Conservation (phyloP, 2,113 vertebrate genomes). For the Rhabdomys dilectus region DNA sequence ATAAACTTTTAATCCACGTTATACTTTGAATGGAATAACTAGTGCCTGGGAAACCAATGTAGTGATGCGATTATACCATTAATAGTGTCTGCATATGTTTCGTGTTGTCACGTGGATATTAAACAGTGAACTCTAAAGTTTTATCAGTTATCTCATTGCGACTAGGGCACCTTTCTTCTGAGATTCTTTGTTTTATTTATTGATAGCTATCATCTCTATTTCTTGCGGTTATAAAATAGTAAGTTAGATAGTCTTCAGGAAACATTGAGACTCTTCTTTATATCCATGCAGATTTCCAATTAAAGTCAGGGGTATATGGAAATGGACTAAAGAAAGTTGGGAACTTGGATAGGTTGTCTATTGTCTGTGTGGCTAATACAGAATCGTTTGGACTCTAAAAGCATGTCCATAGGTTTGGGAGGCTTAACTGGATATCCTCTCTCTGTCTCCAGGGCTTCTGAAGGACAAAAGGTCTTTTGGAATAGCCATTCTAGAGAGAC, state of each 20-base stretch:
- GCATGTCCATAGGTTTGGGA: background rate
- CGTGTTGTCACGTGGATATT: conserved; percentile 44
- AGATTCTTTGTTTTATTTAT: background rate
- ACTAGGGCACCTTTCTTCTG: conserved; percentile 20
- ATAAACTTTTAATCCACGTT: conserved; percentile 66
- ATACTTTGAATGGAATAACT: conserved; percentile 30
- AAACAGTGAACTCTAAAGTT: conserved; percentile 64
- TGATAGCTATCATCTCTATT: no score
- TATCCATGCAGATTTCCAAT: conserved; percentile 10
- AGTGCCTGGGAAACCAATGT: background rate
- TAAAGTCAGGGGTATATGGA: conserved; percentile 57
- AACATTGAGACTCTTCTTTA: background rate
- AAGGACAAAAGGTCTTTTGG: background rate
- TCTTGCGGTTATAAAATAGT: no score
- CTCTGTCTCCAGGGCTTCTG: background rate
- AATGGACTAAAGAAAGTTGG: background rate
- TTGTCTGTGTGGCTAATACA: conserved; percentile 46
- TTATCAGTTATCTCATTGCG: conserved; percentile 26
- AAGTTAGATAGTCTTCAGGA: no score
- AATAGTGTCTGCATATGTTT: conserved; percentile 42
- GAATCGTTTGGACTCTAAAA: conserved; percentile 32
- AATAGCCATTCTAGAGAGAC: conserved; percentile 55
- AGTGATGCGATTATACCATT: conserved; percentile 32
- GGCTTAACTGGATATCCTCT: conserved; percentile 31
- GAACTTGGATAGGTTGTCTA: conserved; percentile 15